phyloP scores from a whole-genome alignment of 2,888 invertebrate species.

The Tineola bisselliella region DNA sequence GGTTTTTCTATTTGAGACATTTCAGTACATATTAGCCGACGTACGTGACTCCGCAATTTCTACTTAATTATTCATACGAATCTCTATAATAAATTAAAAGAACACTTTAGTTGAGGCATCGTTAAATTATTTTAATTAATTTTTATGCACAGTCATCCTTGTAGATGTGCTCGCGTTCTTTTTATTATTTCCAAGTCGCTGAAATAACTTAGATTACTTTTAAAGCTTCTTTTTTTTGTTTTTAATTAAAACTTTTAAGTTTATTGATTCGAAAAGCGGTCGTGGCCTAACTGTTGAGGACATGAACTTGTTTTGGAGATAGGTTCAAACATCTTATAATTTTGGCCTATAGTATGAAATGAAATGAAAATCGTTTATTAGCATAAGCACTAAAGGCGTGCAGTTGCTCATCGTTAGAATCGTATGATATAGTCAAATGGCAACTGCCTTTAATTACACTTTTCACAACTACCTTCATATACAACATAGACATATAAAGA shows the following conservation, averaged over 20 bases:
- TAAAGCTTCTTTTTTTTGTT: background rate
- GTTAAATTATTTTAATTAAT: constrained; percentile 8
- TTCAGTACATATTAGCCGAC: constrained; percentile 36
- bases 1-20: constrained; percentile 16
- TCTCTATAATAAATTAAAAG: constrained; percentile 22
- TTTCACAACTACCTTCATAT: no score
- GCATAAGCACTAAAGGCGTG: no score
- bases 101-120: constrained; percentile 9
- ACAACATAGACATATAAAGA: no score
- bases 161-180: background rate
- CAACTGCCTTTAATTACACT: no score
- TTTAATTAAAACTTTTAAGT: background rate
- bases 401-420: no score
- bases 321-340: no score
- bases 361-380: no score
- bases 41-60: constrained; percentile 38
- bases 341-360: no score
- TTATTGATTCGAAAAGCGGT: no score
- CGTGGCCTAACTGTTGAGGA: no score
- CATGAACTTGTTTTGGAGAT: no score
- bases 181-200: background rate
- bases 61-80: constrained; percentile 38
- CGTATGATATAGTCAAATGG: no score
- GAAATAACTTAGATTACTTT: background rate
- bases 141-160: background rate